Percentiles rank a stretch among this genome's conserved stretches.
phyloP scores from a whole-genome alignment of 2,888 invertebrate species.

The Aelia acuminata region DNA sequence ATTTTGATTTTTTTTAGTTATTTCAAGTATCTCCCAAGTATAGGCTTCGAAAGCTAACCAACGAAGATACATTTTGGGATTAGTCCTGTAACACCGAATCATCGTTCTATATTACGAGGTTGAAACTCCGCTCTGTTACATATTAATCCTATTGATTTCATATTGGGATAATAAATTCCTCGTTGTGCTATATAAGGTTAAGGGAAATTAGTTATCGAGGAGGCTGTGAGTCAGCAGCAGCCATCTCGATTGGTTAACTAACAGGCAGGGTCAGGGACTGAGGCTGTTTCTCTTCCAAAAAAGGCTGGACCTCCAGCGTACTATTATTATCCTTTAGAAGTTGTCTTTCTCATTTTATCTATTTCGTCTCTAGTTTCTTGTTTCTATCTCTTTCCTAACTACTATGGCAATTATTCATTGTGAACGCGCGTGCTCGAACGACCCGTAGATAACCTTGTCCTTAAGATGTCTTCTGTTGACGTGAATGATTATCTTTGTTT shows the following conservation, averaged over 20 bases:
- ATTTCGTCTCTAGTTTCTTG: not conserved
- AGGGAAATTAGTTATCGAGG: not conserved
- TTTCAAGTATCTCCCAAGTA: no score
- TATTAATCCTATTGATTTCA: not conserved
- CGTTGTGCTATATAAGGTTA: not conserved
- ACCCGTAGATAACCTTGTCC: conserved; percentile 9
- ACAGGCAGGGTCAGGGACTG: conserved; percentile 20
- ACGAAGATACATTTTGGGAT: not conserved
- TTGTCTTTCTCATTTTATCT: conserved; percentile 14
- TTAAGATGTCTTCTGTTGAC: not conserved
- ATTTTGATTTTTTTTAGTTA: no score
- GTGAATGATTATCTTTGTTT: not conserved
- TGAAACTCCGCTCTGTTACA: not conserved
- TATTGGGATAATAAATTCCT: not conserved
- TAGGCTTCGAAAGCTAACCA: not conserved
- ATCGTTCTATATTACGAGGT: no score
- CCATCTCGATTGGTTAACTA: conserved; percentile 28
- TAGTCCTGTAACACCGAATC: not conserved
- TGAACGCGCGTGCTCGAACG: conserved; percentile 32
- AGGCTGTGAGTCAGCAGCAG: not conserved
- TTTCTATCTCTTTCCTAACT: conserved; percentile 13
- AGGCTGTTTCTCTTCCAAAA: conserved; percentile 29
- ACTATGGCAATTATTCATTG: not conserved
- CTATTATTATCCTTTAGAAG: conserved; percentile 16
- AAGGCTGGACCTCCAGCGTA: not conserved